Evolutionary conservation across 2,888 invertebrate species (phyloP), one percentile per base, ranked within the genome.

Genomic region (Laspeyria flexula): DNA sequence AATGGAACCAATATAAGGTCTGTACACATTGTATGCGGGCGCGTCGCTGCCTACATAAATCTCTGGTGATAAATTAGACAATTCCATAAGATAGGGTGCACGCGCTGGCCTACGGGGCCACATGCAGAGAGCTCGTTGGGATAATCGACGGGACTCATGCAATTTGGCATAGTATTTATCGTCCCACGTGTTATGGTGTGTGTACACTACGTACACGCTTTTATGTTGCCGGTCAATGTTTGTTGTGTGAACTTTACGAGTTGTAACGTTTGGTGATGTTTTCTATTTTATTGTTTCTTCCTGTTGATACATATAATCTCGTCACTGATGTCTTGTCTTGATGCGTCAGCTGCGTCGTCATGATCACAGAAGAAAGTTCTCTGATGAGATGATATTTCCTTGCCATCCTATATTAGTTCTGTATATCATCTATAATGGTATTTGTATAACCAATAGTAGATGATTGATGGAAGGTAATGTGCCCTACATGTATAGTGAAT

Each of bases 1-100:
- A 66, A 62, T 66, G 54, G 65, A 65, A 60, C 64, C 60, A 66
- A 59, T 60, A 66, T 65, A 62, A 57, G 59, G 47, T 55, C 53
- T 63, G 60, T 65, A 71, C 60, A 71, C 69, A 72, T 42, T 71
- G 71, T 75, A 85, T 84, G 81, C 86, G 83, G 83, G 84, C 66
- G 76, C 77, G 82, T 82, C 82, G 75, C 71, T 80, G 75, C 70
- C 71, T 77, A 79, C 72, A 86, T 85, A 85, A 86, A 86, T 85
- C 83, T 85, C 71, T 57, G 65, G 77, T 81, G 85, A 85, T 86
- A 84, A 85, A 86, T 86, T 85, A 84, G 83, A 79, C 82, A 79
- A 86, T 85, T 84, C 83, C 72, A 76, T 78, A 81, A 83, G 83
- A 81, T 85, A 79, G 82, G 82, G 81, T 79, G 80, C 79, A 76